These are phyloP conservation scores for Harlomillsia oculata DNA, from an alignment of 1,140 invertebrate genomes.

Conservation along the genomic window DNA sequence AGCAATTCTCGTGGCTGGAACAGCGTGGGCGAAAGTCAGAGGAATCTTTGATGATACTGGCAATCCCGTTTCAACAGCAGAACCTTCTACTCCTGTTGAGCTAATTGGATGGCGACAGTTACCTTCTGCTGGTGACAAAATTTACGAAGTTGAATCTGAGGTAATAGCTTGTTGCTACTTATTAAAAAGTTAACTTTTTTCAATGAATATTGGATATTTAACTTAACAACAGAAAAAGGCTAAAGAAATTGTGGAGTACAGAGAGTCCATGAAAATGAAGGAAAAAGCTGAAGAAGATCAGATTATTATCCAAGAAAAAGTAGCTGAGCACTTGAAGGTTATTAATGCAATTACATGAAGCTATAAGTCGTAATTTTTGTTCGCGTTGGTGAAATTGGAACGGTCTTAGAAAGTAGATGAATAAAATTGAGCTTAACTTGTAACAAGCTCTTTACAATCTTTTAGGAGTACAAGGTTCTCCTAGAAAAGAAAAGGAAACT, in stretches of 20 bases:
- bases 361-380: no score
- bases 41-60: constrained; percentile 74
- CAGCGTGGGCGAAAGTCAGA: constrained; percentile 69
- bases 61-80: constrained; percentile 53
- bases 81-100: constrained; percentile 72
- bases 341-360: no score
- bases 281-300: constrained; percentile 55
- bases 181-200: neutral
- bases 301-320: constrained; percentile 55
- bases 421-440: no score
- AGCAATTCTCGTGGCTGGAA: constrained; percentile 68
- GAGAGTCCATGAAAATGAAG: constrained; percentile 48
- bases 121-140: constrained; percentile 74
- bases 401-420: no score
- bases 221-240: constrained; percentile 51
- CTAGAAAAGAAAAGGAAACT: constrained; percentile 53
- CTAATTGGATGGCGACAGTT: constrained; percentile 80
- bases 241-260: constrained; percentile 54
- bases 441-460: no score
- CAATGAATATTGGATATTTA: neutral
- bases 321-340: constrained; percentile 52
- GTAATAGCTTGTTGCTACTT: constrained; percentile 36
- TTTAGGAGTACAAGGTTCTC: constrained; percentile 54
- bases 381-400: no score
- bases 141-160: constrained; percentile 72